These are phyloP conservation scores for Synanthedon tipuliformis DNA, from an alignment of 2,888 invertebrate species.

Conservation along the genomic window DNA sequence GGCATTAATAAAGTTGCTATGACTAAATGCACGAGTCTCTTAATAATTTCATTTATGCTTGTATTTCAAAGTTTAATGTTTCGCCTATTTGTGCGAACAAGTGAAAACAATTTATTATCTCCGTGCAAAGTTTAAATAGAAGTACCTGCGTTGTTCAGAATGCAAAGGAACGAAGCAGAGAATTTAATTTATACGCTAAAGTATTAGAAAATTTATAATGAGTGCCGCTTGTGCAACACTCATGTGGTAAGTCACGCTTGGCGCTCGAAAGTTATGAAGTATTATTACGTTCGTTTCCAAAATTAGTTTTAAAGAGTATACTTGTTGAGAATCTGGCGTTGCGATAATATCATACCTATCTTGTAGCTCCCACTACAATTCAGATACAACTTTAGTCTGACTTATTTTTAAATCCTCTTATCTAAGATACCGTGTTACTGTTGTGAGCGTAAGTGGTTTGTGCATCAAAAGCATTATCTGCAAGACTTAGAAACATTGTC, in stretches of 20 bases:
- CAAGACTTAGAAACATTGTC: not conserved
- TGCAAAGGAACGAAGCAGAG: conserved; percentile 21
- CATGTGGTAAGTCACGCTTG: not conserved
- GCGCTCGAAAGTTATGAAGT: not conserved
- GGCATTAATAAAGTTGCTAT: too few species aligned
- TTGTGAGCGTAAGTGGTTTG: conserved; percentile 21
- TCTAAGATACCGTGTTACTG: conserved; percentile 13
- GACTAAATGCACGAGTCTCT: too few species aligned
- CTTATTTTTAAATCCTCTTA: conserved; percentile 29
- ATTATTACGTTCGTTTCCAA: not conserved
- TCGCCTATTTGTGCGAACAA: conserved; percentile 29
- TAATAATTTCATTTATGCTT: not conserved
- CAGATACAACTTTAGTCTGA: conserved; percentile 19
- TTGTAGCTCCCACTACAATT: conserved; percentile 17
- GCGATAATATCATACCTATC: conserved; percentile 8
- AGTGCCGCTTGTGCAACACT: conserved; percentile 1
- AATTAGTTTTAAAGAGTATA: not conserved
- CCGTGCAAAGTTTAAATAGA: conserved; percentile 22
- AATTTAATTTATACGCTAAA: conserved; percentile 23
- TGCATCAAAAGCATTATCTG: conserved; percentile 15
- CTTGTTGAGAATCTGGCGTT: not conserved
- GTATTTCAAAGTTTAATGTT: conserved; percentile 13
- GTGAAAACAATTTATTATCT: conserved; percentile 31
- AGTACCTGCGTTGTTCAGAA: conserved; percentile 22
- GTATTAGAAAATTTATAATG: conserved; percentile 10